Evolutionary conservation across 2,888 invertebrate genomes (phyloP).

Genomic region (Drosophila lutescens): DNA sequence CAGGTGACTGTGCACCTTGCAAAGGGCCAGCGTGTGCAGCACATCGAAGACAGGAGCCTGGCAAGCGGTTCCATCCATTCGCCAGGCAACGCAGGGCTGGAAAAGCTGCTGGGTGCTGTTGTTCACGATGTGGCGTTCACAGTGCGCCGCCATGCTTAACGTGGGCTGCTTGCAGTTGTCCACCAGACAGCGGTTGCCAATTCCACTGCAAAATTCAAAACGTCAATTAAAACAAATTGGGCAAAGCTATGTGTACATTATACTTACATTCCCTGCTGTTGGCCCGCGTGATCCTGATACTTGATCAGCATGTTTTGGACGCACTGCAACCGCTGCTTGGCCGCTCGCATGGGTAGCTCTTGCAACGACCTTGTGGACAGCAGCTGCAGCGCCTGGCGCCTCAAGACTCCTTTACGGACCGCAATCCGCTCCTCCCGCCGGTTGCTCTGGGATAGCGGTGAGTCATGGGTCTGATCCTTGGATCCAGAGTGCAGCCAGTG

Average conservation of each 20-base stretch:
- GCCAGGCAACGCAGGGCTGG: conserved; percentile 92
- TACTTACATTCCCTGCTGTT: conserved; percentile 72
- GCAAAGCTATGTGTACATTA: not conserved
- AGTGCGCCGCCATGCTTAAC: conserved; percentile 88
- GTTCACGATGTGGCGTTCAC: conserved; percentile 92
- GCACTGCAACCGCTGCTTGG: conserved; percentile 79
- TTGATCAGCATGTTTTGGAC: conserved; percentile 82
- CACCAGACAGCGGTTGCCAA: conserved; percentile 79
- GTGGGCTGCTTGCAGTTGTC: conserved; percentile 78
- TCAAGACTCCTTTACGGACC: conserved; percentile 77
- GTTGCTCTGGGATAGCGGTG: conserved; percentile 46
- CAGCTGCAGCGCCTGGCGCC: conserved; percentile 82
- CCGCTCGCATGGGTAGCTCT: conserved; percentile 72
- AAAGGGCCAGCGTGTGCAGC: conserved; percentile 92
- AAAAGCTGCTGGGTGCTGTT: conserved; percentile 93
- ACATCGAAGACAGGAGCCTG: conserved; percentile 92
- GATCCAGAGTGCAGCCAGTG: conserved; percentile 77
- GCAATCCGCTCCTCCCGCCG: conserved; percentile 83
- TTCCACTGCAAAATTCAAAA: conserved; percentile 48
- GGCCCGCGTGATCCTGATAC: conserved; percentile 74
- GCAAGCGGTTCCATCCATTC: conserved; percentile 91
- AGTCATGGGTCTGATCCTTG: conserved; percentile 31
- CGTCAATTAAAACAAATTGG: not conserved
- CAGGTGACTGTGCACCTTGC: conserved; percentile 93
- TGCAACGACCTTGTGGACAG: conserved; percentile 80